A percentile compares a stretch with the other conserved stretches of the same genome.
These are phyloP conservation scores for Gymnocheta viridis DNA, from an alignment of 2,888 invertebrate genomes.

Conservation along the genomic window DNA sequence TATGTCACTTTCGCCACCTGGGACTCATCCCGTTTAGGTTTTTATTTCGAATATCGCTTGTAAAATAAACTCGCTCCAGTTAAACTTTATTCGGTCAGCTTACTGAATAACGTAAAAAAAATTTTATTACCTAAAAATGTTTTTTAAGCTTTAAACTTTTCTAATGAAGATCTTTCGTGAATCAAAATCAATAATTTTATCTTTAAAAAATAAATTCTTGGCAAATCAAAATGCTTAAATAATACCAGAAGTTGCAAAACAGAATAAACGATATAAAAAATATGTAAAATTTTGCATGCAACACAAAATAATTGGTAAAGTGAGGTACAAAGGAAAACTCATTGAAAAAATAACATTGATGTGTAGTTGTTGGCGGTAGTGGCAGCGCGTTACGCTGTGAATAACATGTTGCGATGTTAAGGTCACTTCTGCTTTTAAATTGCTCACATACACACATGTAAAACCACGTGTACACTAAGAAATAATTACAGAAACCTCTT, in stretches of 20 bases:
- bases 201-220: neutral
- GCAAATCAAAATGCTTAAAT: too few species aligned
- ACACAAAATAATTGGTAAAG: neutral
- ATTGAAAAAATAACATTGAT: neutral
- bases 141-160: neutral
- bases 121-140: neutral
- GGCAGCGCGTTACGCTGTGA: constrained; percentile 35
- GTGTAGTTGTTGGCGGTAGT: constrained; percentile 5
- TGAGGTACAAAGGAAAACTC: neutral
- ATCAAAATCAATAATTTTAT: neutral
- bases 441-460: neutral
- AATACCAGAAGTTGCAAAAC: too few species aligned
- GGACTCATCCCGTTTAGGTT: too few species aligned
- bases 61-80: too few species aligned
- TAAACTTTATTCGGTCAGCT: too few species aligned
- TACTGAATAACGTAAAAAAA: too few species aligned
- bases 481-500: neutral
- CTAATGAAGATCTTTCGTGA: too few species aligned
- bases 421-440: constrained; percentile 42
- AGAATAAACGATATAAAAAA: too few species aligned
- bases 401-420: constrained; percentile 56
- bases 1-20: too few species aligned
- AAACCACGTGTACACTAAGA: too few species aligned
- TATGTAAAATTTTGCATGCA: too few species aligned
- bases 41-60: too few species aligned